Conservation (phyloP, 2,113 vertebrate species). For the Elgaria multicarinata region DNA sequence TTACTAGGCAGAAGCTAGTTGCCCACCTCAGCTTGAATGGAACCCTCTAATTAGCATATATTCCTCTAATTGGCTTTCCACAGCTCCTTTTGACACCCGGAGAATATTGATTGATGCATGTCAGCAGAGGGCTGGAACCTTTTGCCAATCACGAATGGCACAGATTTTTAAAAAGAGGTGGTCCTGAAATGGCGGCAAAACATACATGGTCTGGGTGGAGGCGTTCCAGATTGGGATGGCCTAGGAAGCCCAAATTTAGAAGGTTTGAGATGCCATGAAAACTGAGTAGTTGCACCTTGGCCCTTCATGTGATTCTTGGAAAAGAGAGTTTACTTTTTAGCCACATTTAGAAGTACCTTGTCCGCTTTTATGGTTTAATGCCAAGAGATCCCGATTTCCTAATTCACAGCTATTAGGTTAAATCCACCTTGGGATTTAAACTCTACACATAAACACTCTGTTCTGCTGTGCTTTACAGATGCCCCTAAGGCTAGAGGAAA, state of each 20-base stretch:
- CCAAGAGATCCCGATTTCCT: no score
- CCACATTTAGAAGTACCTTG: no score
- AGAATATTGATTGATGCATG: neutral
- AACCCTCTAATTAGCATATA: neutral
- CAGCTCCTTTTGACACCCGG: neutral
- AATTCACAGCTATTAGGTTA: no score
- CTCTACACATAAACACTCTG: no score
- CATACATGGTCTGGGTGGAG: neutral
- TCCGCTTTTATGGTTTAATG: no score
- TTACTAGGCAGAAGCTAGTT: neutral
- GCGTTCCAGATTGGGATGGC: neutral
- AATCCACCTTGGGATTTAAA: no score
- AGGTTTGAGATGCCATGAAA: neutral
- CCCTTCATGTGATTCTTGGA: neutral
- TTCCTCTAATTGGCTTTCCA: neutral
- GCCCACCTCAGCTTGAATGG: neutral
- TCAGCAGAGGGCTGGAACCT: neutral
- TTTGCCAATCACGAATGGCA: neutral
- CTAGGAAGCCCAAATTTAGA: neutral
- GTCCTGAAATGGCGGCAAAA: neutral
- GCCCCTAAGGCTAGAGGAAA: no score
- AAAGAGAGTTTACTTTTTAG: no score
- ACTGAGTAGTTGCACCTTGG: neutral
- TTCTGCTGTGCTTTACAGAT: no score
- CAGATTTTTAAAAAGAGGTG: neutral